Conservation (phyloP, 2,113 vertebrate genomes). For the Python bivittatus region DNA sequence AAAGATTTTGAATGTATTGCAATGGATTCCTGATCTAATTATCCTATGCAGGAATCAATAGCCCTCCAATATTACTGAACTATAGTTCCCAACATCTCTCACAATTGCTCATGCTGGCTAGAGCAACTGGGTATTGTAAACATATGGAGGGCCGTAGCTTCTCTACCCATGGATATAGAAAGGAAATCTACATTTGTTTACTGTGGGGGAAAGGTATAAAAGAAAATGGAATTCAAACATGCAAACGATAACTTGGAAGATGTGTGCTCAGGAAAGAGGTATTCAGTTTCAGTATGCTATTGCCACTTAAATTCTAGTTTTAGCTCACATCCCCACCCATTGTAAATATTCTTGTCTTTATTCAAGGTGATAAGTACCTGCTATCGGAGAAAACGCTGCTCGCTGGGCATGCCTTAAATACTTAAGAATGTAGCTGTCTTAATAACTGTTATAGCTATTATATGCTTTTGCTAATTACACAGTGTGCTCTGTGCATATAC, state of each 20-base stretch:
- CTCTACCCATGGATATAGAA: neutral
- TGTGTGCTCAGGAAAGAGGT: slow-evolving; percentile 8
- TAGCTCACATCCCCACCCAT: slow-evolving; percentile 45
- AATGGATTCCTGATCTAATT: neutral
- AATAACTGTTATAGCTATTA: neutral
- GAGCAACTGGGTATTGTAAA: neutral
- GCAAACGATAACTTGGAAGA: neutral
- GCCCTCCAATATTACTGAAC: neutral
- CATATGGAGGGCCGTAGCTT: neutral
- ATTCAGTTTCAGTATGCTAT: neutral
- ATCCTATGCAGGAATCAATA: neutral
- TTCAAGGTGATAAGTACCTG: slow-evolving; percentile 37
- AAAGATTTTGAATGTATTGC: neutral
- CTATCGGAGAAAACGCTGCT: slow-evolving; percentile 35
- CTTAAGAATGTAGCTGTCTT: slow-evolving; percentile 43
- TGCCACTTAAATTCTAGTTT: slow-evolving; percentile 33
- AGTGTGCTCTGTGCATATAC: slow-evolving; percentile 14
- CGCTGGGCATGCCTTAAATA: slow-evolving; percentile 45
- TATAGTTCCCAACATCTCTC: neutral
- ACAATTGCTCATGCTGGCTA: neutral
- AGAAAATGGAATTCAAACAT: neutral
- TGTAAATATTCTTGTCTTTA: slow-evolving; percentile 55
- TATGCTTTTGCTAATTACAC: slow-evolving; percentile 20
- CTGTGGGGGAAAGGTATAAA: neutral
- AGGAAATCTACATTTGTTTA: neutral